Percentiles rank a stretch among this genome's conserved stretches.
These are phyloP conservation scores for Mercenaria mercenaria DNA, from an alignment of 1,140 invertebrate species.

Conservation along the genomic window DNA sequence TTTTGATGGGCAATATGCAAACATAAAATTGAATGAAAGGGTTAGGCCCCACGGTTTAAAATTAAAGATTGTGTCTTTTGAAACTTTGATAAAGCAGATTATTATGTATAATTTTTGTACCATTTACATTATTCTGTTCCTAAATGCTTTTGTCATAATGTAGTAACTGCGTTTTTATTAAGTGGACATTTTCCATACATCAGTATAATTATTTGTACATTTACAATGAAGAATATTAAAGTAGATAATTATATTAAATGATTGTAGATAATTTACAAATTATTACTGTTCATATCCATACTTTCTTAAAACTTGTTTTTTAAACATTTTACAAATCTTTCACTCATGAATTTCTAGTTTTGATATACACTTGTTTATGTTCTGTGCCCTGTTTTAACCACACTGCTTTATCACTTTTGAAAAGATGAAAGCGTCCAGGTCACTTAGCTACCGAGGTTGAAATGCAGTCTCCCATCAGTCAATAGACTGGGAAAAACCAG, in stretches of 20 bases:
- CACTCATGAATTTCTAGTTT: too few relatives aligned
- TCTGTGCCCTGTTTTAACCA: conserved; percentile 51
- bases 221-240: too few relatives aligned
- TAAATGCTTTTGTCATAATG: neutral
- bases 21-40: neutral
- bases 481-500: conserved; percentile 42
- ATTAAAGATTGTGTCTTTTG: neutral
- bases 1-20: neutral
- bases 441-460: conserved; percentile 70
- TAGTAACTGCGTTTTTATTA: too few relatives aligned
- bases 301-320: too few relatives aligned
- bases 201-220: too few relatives aligned
- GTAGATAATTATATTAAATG: too few relatives aligned
- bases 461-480: conserved; percentile 42
- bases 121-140: neutral
- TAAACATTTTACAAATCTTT: too few relatives aligned
- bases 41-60: neutral
- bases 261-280: too few relatives aligned
- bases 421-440: conserved; percentile 70
- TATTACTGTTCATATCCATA: too few relatives aligned
- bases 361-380: conserved; percentile 25
- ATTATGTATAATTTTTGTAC: neutral
- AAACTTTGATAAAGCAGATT: conserved; percentile 5
- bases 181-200: too few relatives aligned
- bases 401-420: conserved; percentile 67